These are phyloP conservation scores for Pseudomyrmex dendroicus DNA, from an alignment of 1,140 invertebrate genomes.

Conservation along the genomic window DNA sequence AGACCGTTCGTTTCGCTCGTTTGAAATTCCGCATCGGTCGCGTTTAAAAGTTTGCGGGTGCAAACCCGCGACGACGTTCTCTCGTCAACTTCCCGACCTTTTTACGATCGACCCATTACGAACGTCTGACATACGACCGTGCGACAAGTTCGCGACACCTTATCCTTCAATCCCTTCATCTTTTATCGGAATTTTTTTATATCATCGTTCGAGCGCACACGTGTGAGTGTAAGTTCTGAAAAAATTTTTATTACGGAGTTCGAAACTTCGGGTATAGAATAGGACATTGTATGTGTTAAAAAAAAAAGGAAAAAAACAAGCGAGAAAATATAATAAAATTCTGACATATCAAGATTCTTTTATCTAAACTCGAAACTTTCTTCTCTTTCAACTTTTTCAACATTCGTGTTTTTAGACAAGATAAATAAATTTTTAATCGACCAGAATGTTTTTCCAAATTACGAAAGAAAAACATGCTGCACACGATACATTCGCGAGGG, in stretches of 20 bases:
- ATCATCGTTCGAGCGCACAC: neutral
- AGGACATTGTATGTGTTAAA: too few relatives aligned
- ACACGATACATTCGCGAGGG: conserved; percentile 33
- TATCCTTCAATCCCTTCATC: conserved; percentile 16
- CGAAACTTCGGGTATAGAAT: too few relatives aligned
- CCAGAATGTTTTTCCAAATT: neutral
- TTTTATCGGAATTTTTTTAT: neutral
- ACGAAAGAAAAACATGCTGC: neutral
- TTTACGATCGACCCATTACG: conserved; percentile 6
- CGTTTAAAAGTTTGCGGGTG: conserved; percentile 65
- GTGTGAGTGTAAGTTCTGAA: neutral
- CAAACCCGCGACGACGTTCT: conserved; percentile 19
- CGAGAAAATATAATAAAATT: too few relatives aligned
- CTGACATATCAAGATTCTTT: too few relatives aligned
- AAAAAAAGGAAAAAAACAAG: too few relatives aligned
- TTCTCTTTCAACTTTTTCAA: too few relatives aligned
- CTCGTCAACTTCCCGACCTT: conserved; percentile 20
- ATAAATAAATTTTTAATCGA: neutral
- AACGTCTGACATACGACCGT: neutral
- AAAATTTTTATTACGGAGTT: too few relatives aligned
- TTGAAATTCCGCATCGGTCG: conserved; percentile 66
- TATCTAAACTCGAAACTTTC: too few relatives aligned
- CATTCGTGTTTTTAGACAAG: neutral
- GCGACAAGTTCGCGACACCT: neutral
- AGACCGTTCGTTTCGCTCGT: neutral